These are phyloP conservation scores for Clitarchus hookeri DNA, from an alignment of 2,888 invertebrate species.

Conservation along the genomic window DNA sequence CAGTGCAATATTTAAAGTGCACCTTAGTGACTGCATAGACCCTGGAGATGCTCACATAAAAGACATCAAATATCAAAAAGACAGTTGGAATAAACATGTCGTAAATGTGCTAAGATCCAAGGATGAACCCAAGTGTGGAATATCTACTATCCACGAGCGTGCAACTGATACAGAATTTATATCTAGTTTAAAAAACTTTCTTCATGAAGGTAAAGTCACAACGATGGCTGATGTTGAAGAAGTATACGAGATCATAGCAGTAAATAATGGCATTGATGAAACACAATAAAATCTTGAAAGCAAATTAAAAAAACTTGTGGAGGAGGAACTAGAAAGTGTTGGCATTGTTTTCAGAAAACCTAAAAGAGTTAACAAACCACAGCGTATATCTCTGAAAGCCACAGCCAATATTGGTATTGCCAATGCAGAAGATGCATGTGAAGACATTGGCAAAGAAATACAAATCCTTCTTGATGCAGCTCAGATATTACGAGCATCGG, in stretches of 20 bases:
- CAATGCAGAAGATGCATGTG: neutral
- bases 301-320: neutral
- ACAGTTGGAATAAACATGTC: neutral
- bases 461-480: neutral
- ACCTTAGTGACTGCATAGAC: neutral
- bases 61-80: neutral
- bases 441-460: too few relatives aligned
- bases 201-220: neutral
- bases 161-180: neutral
- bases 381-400: neutral
- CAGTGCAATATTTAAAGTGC: neutral
- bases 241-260: neutral
- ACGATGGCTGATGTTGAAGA: neutral
- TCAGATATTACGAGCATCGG: neutral
- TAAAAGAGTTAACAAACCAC: neutral
- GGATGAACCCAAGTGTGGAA: neutral
- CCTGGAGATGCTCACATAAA: neutral
- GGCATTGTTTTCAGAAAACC: neutral
- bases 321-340: neutral
- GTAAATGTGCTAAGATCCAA: neutral
- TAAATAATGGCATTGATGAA: neutral
- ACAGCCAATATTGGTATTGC: neutral
- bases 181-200: neutral
- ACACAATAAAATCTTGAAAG: neutral
- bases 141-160: neutral